Percentiles rank a stretch among this genome's conserved stretches.
These are phyloP conservation scores for Sepiola atlantica DNA, from an alignment of 2,888 invertebrate genomes.

Conservation along the genomic window DNA sequence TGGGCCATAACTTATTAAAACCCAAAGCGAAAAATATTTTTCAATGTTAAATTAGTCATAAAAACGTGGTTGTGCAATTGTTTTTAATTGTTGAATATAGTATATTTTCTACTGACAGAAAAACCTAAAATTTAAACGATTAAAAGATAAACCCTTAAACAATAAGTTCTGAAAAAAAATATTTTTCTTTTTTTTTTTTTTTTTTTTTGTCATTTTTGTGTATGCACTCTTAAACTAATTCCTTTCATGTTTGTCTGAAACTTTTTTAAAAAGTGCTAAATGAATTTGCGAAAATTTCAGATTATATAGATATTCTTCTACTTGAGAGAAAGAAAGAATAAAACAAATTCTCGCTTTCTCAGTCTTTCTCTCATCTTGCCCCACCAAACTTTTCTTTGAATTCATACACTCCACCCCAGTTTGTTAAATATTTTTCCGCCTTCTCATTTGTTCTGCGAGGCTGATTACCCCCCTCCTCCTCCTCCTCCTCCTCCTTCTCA, in stretches of 20 bases:
- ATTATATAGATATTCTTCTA: conserved; percentile 32
- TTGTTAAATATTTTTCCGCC: conserved; percentile 21
- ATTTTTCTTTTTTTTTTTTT: not conserved
- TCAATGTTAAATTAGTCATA: too few relatives aligned
- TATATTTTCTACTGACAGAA: too few relatives aligned
- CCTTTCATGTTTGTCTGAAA: not conserved
- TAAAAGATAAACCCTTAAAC: too few relatives aligned
- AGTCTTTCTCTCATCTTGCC: not conserved
- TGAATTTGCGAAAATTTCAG: conserved; percentile 32
- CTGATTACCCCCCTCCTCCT: not conserved
- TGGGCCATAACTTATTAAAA: too few relatives aligned
- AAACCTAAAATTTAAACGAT: too few relatives aligned
- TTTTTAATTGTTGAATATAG: too few relatives aligned
- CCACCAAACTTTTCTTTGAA: conserved; percentile 32
- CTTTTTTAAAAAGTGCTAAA: conserved; percentile 15
- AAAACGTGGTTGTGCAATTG: too few relatives aligned
- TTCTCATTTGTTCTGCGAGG: conserved; percentile 32
- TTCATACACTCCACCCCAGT: not conserved
- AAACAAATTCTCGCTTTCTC: not conserved
- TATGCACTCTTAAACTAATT: not conserved
- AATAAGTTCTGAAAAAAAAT: not conserved
- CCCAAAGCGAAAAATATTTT: too few relatives aligned
- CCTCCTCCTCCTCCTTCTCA: too few relatives aligned
- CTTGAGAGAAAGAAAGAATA: not conserved
- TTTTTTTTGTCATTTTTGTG: not conserved